These are phyloP conservation scores for Salvelinus alpinus DNA, from an alignment of 2,113 vertebrate species.

Conservation along the genomic window DNA sequence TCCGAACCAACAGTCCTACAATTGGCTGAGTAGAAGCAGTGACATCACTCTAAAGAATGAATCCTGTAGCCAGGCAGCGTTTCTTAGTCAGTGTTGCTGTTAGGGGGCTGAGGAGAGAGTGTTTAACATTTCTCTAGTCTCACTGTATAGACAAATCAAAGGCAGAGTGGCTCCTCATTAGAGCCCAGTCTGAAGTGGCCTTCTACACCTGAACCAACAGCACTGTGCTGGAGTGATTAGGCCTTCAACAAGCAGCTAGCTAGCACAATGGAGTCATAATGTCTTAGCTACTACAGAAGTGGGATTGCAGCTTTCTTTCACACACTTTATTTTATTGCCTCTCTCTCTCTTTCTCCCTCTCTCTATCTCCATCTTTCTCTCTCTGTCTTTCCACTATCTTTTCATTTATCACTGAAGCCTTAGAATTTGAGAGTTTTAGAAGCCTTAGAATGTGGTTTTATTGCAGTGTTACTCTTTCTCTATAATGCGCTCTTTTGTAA, in stretches of 20 bases:
- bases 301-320: not conserved
- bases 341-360: not conserved
- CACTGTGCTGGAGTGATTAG: slow-evolving; percentile 28
- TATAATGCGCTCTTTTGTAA: not conserved
- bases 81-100: not conserved
- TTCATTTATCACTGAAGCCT: not conserved
- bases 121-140: slow-evolving; percentile 48
- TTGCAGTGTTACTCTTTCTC: not conserved
- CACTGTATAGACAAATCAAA: slow-evolving; percentile 51
- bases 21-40: not conserved
- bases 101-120: slow-evolving; percentile 11
- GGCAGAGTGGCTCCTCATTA: slow-evolving; percentile 51
- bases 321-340: not conserved
- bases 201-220: not conserved
- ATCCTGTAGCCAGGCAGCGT: not conserved
- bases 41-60: not conserved
- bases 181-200: slow-evolving; percentile 7
- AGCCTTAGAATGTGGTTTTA: too few relatives aligned
- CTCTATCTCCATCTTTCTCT: slow-evolving; percentile 1
- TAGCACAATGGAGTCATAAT: slow-evolving; percentile 16
- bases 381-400: not conserved
- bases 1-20: not conserved
- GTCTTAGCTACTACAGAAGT: not conserved
- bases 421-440: not conserved
- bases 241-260: slow-evolving; percentile 26